Base-by-base conservation (phyloP, 2,113 vertebrate genomes). In the Cryptoleucopteryx plumbea region DNA sequence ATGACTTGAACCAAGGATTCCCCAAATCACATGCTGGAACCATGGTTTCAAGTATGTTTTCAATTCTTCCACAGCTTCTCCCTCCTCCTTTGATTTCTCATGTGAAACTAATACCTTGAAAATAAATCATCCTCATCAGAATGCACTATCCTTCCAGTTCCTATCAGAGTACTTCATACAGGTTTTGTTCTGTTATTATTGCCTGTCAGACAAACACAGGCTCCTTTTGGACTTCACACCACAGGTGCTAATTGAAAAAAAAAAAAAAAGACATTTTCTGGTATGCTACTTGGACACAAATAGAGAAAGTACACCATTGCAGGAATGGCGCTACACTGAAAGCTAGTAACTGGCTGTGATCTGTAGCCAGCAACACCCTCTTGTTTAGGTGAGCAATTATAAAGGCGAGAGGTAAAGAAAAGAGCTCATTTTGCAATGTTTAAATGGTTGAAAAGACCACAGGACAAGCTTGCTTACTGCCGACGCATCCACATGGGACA, bases 401-500 rank as follows among this genome's bases (percentile, higher is more conserved):
- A 31, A 40, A 47, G 66, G 66, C 73, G 71, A 86, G 47, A 90
- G 59, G 71, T 73, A 43, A 82, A 59, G 43, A 40, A 19, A 58
- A 50, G 27, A 71, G 36, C 32, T 66, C 16, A 4, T 65, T 73
- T 43, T 43, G 58, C 70, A 67, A 27, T 3, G 29, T 26, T 11
- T 1, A 3, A 13, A 36, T 7, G 47, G 16, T 13, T 73, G 47
- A 20, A 59, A n/a, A 45, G 47, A 38, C 65, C 3, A 1, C 59
- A 73, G 71, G 68, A 42, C 23, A 23, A 59, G 45, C n/a, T 36
- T 53, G 42, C 13, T 43, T 2, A 6, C 71, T 63, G 65, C 36
- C 0, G 2, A 20, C 18, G 21, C 7, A 4, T 18, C 8, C 7
- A 1, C 9, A 1, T 10, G 38, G 61, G 26, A 10, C 72, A 23